Percentiles rank a stretch among this genome's conserved stretches.
These are phyloP conservation scores for Chaetops frenatus DNA, from an alignment of 2,113 vertebrate genomes.

Conservation along the genomic window DNA sequence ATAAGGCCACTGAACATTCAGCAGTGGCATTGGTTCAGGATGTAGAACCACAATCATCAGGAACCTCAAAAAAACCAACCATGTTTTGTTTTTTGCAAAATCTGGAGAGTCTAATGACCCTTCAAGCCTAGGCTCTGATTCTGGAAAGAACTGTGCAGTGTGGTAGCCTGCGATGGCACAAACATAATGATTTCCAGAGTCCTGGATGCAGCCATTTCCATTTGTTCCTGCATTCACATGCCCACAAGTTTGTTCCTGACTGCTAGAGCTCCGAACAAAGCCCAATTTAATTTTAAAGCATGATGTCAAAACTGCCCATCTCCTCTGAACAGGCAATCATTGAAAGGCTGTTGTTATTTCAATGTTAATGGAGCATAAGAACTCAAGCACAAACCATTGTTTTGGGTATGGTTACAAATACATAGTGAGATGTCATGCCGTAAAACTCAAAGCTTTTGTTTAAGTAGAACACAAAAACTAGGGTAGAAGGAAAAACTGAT, in stretches of 20 bases:
- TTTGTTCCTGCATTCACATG: slow-evolving; percentile 5
- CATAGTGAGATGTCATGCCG: neutral
- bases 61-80: neutral
- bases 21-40: neutral
- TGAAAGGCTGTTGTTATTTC: neutral
- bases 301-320: neutral
- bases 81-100: neutral
- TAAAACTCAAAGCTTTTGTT: neutral
- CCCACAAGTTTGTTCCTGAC: neutral
- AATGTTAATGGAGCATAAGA: neutral
- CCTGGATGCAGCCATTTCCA: neutral
- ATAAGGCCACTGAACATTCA: neutral
- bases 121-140: neutral
- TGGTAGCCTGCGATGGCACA: neutral
- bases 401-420: neutral
- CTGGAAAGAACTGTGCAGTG: neutral
- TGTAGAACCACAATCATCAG: neutral
- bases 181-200: slow-evolving; percentile 28
- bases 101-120: neutral
- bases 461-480: slow-evolving; percentile 16
- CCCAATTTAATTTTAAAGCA: neutral
- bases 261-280: neutral
- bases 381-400: neutral
- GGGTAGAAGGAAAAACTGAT: neutral
- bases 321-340: neutral